Evolutionary conservation across 2,113 vertebrate species (phyloP).

Genomic region (Nothobranchius kuhntae): DNA sequence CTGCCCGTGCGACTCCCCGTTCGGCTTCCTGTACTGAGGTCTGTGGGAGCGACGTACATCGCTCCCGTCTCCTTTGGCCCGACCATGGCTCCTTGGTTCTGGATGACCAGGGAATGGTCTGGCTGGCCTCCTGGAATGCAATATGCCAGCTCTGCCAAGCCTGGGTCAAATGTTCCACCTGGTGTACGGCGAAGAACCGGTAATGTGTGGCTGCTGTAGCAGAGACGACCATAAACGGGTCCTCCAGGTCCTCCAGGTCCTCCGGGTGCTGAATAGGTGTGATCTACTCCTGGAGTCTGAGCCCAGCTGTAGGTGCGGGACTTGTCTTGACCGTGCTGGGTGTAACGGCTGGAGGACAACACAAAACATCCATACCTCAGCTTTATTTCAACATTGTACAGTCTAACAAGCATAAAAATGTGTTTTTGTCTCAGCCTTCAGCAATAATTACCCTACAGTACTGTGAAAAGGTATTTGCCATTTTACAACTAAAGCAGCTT

Average conservation of each 20-base stretch:
- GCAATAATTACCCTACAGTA: too few relatives aligned
- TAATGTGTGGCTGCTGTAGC: slow-evolving; percentile 82
- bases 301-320: slow-evolving; percentile 76
- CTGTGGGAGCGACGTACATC: slow-evolving; percentile 60
- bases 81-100: slow-evolving; percentile 76
- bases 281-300: slow-evolving; percentile 68
- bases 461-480: too few relatives aligned
- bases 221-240: slow-evolving; percentile 76
- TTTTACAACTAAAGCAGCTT: too few relatives aligned
- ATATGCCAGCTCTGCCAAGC: slow-evolving; percentile 73
- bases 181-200: slow-evolving; percentile 78
- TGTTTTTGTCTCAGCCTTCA: too few relatives aligned
- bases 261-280: slow-evolving; percentile 62
- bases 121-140: slow-evolving; percentile 66
- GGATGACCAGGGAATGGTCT: slow-evolving; percentile 79
- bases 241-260: slow-evolving; percentile 48
- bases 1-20: slow-evolving; percentile 58
- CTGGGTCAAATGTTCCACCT: slow-evolving; percentile 70
- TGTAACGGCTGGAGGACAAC: slow-evolving; percentile 71
- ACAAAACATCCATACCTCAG: neutral
- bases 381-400: neutral
- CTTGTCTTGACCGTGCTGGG: slow-evolving; percentile 74
- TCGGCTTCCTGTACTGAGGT: slow-evolving; percentile 61
- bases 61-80: slow-evolving; percentile 70
- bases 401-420: too few relatives aligned